phyloP scores from a whole-genome alignment of 1,140 invertebrate species.

The Armadillidium nasatum region DNA sequence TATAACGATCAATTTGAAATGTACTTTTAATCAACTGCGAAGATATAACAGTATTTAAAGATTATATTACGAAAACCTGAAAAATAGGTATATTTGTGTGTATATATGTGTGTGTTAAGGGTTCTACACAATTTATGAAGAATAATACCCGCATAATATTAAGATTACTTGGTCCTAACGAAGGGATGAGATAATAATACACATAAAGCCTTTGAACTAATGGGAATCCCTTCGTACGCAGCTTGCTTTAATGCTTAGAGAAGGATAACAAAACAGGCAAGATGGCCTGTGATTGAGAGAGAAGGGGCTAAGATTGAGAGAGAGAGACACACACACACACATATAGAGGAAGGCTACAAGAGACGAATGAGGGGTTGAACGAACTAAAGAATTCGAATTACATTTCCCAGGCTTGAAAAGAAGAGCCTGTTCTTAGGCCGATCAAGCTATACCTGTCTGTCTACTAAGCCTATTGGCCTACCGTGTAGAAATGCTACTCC shows the following conservation, averaged over 20 bases:
- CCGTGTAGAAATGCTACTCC: slow-evolving; percentile 1
- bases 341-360: not conserved
- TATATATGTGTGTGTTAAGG: no score
- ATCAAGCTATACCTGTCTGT: not conserved
- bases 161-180: not conserved
- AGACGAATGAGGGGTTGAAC: not conserved
- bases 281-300: slow-evolving; percentile 16
- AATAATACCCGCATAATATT: not conserved
- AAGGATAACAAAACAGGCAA: slow-evolving; percentile 20
- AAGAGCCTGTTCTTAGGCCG: not conserved
- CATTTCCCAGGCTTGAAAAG: not conserved
- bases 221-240: not conserved
- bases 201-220: not conserved
- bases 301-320: slow-evolving; percentile 5
- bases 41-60: no score
- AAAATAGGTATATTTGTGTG: no score
- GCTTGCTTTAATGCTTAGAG: slow-evolving; percentile 9
- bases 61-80: no score
- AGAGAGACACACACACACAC: not conserved
- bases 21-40: no score
- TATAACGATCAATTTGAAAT: no score
- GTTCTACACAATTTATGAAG: no score
- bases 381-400: slow-evolving; percentile 7
- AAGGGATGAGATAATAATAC: slow-evolving; percentile 1
- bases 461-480: not conserved